Evolutionary conservation across 2,888 invertebrate species (phyloP).

Genomic region (Monopis laevigella): DNA sequence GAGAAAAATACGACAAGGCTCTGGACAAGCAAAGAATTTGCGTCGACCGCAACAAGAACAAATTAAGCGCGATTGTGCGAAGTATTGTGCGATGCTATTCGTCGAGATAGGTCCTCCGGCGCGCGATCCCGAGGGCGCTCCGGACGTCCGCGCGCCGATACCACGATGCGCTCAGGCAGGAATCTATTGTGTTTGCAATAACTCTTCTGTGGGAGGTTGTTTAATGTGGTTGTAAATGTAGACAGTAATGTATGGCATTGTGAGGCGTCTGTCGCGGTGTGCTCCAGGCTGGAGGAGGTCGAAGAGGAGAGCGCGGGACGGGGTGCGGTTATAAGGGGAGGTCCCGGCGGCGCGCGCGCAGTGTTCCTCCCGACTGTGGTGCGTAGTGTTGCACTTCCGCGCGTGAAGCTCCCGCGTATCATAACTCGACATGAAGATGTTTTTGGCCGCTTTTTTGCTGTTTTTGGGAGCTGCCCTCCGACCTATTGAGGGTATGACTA

Average conservation of each 20-base stretch:
- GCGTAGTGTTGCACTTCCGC: constrained; percentile 51
- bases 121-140: no score
- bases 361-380: constrained; percentile 63
- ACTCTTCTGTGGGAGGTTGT: no score
- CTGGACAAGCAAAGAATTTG: constrained; percentile 59
- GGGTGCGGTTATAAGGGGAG: constrained; percentile 61
- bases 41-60: constrained; percentile 63
- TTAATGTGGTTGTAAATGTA: no score
- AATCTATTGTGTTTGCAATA: no score
- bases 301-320: constrained; percentile 43
- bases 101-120: constrained; percentile 58
- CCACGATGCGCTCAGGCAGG: no score
- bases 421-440: constrained; percentile 46
- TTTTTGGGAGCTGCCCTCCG: constrained; percentile 59
- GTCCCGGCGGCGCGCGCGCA: constrained; percentile 59
- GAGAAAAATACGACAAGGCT: constrained; percentile 52
- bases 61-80: constrained; percentile 62
- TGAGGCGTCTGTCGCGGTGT: no score
- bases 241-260: no score
- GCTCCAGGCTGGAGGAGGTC: constrained; percentile 15
- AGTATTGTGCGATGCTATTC: constrained; percentile 63
- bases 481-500: constrained; percentile 63
- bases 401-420: constrained; percentile 32
- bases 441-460: constrained; percentile 64
- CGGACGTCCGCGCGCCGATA: constrained; percentile 34